Percentiles rank a stretch among this genome's conserved stretches.
Conservation (phyloP, 2,797 vertebrate genomes). For the Centropyge bicolor region DNA sequence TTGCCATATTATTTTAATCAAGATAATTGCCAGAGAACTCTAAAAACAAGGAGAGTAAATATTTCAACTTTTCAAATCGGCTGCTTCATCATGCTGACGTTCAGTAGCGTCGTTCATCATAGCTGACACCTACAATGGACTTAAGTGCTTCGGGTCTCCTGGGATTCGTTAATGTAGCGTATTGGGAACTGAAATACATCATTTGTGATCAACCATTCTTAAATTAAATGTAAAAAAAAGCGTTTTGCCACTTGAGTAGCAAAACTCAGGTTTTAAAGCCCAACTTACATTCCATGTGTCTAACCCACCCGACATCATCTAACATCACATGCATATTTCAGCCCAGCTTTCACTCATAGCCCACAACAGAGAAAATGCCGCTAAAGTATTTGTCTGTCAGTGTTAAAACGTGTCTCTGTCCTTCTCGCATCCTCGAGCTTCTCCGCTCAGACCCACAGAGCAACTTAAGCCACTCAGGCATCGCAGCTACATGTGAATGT, state of each 20-base stretch:
- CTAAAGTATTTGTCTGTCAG: slow-evolving; percentile 51
- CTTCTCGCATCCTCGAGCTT: slow-evolving; percentile 54
- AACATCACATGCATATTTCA: slow-evolving; percentile 23
- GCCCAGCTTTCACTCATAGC: slow-evolving; percentile 12
- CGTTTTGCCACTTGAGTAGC: neutral
- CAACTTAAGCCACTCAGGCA: slow-evolving; percentile 69
- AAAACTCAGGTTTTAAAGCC: neutral
- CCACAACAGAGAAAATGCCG: slow-evolving; percentile 32
- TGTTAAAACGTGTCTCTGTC: slow-evolving; percentile 54
- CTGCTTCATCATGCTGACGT: slow-evolving; percentile 4
- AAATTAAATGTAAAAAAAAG: neutral
- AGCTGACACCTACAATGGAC: neutral
- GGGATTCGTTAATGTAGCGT: neutral
- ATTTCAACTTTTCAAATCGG: slow-evolving; percentile 26
- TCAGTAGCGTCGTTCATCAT: neutral
- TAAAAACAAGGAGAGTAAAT: slow-evolving; percentile 14
- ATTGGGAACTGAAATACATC: neutral
- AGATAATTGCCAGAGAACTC: neutral
- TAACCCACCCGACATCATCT: neutral
- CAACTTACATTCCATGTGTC: slow-evolving; percentile 1
- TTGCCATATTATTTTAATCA: neutral
- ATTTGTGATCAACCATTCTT: neutral
- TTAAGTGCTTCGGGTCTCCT: neutral
- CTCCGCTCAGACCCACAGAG: slow-evolving; percentile 59
- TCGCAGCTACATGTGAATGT: slow-evolving; percentile 81